Conservation (phyloP, 2,888 invertebrate species). For the Perizoma affinitatum region DNA sequence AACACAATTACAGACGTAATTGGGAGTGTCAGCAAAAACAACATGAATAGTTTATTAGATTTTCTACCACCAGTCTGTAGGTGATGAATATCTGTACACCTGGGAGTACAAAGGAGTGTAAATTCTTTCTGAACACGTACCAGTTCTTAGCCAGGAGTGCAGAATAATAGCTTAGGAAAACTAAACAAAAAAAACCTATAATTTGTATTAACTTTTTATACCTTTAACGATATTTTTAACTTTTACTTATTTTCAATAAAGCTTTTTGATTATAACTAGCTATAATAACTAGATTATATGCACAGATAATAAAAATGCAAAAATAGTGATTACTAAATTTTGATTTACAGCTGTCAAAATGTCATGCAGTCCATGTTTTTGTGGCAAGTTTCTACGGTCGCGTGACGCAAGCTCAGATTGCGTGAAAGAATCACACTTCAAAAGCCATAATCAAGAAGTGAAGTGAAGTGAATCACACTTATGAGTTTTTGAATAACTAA, state of each 20-base stretch:
- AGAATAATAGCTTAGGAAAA: too few relatives aligned
- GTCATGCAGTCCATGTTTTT: background rate
- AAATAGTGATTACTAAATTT: background rate
- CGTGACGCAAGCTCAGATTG: background rate
- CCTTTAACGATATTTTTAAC: too few relatives aligned
- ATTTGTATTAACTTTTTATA: too few relatives aligned
- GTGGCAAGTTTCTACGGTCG: background rate
- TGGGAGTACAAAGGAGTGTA: background rate
- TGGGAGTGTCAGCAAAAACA: conserved; percentile 24
- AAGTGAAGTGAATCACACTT: conserved; percentile 3
- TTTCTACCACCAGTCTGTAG: background rate
- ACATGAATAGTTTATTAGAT: background rate
- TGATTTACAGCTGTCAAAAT: background rate
- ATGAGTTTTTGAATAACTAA: background rate
- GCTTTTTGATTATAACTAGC: too few relatives aligned
- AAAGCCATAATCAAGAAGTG: too few relatives aligned
- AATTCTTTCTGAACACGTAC: too few relatives aligned
- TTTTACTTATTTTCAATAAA: too few relatives aligned
- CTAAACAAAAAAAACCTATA: too few relatives aligned
- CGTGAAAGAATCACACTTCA: conserved; percentile 13
- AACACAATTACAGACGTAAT: conserved; percentile 53
- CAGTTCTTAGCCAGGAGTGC: too few relatives aligned
- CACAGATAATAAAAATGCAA: too few relatives aligned
- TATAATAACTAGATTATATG: too few relatives aligned
- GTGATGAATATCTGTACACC: too few relatives aligned